phyloP scores from a whole-genome alignment of 1,140 invertebrate genomes.

The Holotrichia oblita region DNA sequence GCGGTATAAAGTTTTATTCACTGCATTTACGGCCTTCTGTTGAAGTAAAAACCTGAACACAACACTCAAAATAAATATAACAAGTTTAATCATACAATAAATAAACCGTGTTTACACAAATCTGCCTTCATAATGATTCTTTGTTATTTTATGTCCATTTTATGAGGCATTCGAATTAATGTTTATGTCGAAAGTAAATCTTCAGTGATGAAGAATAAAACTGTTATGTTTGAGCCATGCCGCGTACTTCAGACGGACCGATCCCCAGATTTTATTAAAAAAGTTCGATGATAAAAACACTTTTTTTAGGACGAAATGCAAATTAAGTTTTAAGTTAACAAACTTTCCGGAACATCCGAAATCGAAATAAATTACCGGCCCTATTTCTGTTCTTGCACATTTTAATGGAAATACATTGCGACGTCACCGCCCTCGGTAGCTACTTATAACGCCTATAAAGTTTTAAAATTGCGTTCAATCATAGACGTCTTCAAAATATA shows the following conservation, averaged over 20 bases:
- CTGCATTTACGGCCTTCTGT: slow-evolving; percentile 27
- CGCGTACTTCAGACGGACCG: slow-evolving; percentile 22
- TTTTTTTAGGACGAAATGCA: slow-evolving; percentile 14
- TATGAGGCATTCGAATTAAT: slow-evolving; percentile 32
- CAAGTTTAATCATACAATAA: slow-evolving; percentile 36
- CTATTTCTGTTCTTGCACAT: slow-evolving; percentile 9
- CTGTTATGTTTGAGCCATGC: slow-evolving; percentile 23
- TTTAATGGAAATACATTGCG: not conserved
- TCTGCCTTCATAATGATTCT: slow-evolving; percentile 23
- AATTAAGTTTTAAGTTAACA: not conserved
- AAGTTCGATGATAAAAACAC: slow-evolving; percentile 36
- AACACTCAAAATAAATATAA: slow-evolving; percentile 36
- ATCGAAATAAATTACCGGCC: slow-evolving; percentile 14
- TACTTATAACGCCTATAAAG: not conserved
- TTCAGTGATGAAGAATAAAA: slow-evolving; percentile 34
- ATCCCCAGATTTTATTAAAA: slow-evolving; percentile 21
- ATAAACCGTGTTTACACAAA: slow-evolving; percentile 35
- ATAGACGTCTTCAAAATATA: too few species aligned
- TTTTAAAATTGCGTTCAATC: not conserved
- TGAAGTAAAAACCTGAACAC: slow-evolving; percentile 8
- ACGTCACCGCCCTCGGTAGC: not conserved
- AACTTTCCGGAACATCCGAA: not conserved
- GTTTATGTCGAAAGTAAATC: slow-evolving; percentile 33
- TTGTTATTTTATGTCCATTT: slow-evolving; percentile 30
- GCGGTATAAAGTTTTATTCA: slow-evolving; percentile 20